These are phyloP conservation scores for Gallirallus australis DNA, from an alignment of 2,797 vertebrate species.

Conservation along the genomic window DNA sequence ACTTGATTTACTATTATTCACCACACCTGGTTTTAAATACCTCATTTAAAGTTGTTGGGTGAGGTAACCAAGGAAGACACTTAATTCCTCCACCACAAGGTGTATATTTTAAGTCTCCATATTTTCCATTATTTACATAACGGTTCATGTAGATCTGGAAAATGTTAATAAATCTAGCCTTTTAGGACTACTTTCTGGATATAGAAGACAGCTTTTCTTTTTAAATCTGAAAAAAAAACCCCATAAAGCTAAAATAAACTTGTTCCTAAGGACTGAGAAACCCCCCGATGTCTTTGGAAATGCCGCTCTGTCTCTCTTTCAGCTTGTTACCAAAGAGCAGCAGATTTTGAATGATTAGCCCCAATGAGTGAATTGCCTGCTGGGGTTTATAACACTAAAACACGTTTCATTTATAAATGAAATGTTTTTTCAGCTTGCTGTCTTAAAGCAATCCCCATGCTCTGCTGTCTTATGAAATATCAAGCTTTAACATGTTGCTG, in stretches of 20 bases:
- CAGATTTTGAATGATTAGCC: slow-evolving; percentile 58
- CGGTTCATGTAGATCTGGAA: not conserved
- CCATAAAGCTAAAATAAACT: slow-evolving; percentile 7
- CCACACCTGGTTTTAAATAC: not conserved
- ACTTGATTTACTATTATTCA: not conserved
- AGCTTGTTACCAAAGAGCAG: slow-evolving; percentile 41
- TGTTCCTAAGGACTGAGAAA: slow-evolving; percentile 38
- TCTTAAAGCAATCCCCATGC: slow-evolving; percentile 38
- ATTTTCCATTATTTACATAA: slow-evolving; percentile 19
- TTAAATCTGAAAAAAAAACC: not conserved
- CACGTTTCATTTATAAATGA: slow-evolving; percentile 57
- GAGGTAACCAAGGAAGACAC: not conserved
- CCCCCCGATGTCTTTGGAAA: slow-evolving; percentile 10
- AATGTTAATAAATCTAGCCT: not conserved
- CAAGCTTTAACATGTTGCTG: slow-evolving; percentile 21
- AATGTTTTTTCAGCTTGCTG: slow-evolving; percentile 43
- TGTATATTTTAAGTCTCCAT: not conserved
- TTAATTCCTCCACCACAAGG: not conserved
- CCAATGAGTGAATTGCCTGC: slow-evolving; percentile 50
- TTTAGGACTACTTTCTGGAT: not conserved
- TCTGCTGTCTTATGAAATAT: slow-evolving; percentile 36
- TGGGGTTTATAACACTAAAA: slow-evolving; percentile 52
- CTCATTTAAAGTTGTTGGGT: not conserved
- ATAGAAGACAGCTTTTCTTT: not conserved
- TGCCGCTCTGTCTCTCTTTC: not conserved